A percentile compares a stretch with the other conserved stretches of the same genome.
Conservation (phyloP, 2,797 vertebrate species). For the Enteromius argenteus region DNA sequence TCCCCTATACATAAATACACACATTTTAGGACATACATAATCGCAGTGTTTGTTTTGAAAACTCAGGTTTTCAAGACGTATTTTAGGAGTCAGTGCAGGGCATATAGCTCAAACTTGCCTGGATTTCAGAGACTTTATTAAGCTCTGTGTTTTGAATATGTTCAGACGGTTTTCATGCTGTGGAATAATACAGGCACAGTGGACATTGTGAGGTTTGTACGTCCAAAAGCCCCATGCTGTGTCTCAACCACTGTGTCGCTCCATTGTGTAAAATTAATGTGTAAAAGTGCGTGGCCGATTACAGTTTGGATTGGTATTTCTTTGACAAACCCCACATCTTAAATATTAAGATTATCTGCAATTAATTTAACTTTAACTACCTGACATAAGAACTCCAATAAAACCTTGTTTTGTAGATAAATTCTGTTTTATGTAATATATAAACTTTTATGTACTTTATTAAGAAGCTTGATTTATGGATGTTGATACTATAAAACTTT, state of each 20-base stretch:
- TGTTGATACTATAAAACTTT: not conserved
- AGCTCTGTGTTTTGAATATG: constrained; percentile 66
- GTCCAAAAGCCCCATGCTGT: constrained; percentile 13
- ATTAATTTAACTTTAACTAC: not conserved
- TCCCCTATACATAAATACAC: constrained; percentile 73
- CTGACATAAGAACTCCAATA: not conserved
- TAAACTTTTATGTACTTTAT: not conserved
- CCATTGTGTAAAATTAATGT: constrained; percentile 8
- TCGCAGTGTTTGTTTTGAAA: constrained; percentile 73
- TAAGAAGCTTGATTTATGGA: not conserved
- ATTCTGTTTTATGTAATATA: not conserved
- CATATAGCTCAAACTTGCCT: constrained; percentile 67
- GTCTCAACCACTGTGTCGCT: not conserved
- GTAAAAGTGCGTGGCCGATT: not conserved
- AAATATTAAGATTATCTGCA: not conserved
- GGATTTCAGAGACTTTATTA: constrained; percentile 65
- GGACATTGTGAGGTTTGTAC: constrained; percentile 57
- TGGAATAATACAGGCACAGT: constrained; percentile 65
- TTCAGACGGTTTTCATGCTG: constrained; percentile 63
- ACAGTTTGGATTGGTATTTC: constrained; percentile 12
- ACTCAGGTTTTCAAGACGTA: constrained; percentile 57
- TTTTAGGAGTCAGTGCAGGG: constrained; percentile 64
- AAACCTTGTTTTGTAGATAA: not conserved
- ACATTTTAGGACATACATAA: constrained; percentile 69
- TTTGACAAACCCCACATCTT: not conserved